Conservation (phyloP, 2,797 vertebrate genomes). For the Chrysocyon brachyurus region DNA sequence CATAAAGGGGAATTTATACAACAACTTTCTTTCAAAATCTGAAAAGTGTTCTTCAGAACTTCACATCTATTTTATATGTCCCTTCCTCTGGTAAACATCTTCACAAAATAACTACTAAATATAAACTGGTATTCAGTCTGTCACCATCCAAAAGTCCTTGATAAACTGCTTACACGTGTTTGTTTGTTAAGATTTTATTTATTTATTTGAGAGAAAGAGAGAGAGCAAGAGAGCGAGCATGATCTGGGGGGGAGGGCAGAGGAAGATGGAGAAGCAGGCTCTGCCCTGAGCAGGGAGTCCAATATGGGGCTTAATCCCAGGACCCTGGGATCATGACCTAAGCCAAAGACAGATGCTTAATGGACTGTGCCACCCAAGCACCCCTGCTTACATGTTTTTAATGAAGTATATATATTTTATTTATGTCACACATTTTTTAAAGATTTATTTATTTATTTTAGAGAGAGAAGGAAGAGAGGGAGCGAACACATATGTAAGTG, state of each 20-base stretch:
- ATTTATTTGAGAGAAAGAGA: too few species aligned
- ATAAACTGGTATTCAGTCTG: background rate
- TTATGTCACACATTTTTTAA: background rate
- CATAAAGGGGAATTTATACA: slow-evolving; percentile 34
- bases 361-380: too few species aligned
- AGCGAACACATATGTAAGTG: background rate
- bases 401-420: slow-evolving; percentile 38
- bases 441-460: background rate
- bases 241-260: too few species aligned
- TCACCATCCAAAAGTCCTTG: background rate
- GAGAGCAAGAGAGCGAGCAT: too few species aligned
- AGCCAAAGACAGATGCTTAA: too few species aligned
- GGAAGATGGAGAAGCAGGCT: too few species aligned
- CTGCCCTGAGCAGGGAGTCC: too few species aligned
- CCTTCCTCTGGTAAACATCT: background rate
- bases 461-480: background rate
- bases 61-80: background rate
- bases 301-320: too few species aligned
- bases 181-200: too few species aligned
- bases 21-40: slow-evolving; percentile 26
- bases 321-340: too few species aligned
- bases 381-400: background rate
- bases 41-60: slow-evolving; percentile 68
- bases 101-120: slow-evolving; percentile 29
- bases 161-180: background rate